These are phyloP conservation scores for Rhinella marina DNA, from an alignment of 2,797 vertebrate genomes.

Conservation along the genomic window DNA sequence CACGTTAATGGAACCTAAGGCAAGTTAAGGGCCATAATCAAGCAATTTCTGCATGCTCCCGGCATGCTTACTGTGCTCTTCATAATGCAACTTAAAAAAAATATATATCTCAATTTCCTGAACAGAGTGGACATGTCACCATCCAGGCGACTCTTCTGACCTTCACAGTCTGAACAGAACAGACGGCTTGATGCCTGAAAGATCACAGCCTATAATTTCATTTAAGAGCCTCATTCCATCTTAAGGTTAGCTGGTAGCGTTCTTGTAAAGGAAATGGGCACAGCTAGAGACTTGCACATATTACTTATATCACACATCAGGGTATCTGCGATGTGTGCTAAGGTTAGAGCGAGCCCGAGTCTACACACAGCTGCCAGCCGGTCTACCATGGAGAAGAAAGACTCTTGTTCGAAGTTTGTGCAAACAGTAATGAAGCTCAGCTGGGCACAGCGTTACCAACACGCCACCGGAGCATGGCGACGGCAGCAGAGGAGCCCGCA, in stretches of 20 bases:
- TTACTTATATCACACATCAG: slow-evolving; percentile 54
- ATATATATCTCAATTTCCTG: not conserved
- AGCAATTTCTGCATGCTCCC: not conserved
- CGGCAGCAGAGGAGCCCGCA: slow-evolving; percentile 19
- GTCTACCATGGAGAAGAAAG: slow-evolving; percentile 26
- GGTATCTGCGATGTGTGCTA: slow-evolving; percentile 37
- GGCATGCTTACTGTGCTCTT: not conserved
- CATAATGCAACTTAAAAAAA: not conserved
- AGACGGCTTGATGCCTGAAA: slow-evolving; percentile 17
- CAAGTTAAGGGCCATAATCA: slow-evolving; percentile 11
- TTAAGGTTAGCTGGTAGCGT: slow-evolving; percentile 40
- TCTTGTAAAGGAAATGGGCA: slow-evolving; percentile 43
- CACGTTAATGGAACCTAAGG: slow-evolving; percentile 11
- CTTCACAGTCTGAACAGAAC: slow-evolving; percentile 30
- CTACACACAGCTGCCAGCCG: slow-evolving; percentile 46
- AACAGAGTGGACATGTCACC: slow-evolving; percentile 21
- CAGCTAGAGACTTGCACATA: slow-evolving; percentile 47
- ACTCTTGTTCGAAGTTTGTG: slow-evolving; percentile 38
- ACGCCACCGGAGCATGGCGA: slow-evolving; percentile 23
- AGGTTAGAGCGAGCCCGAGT: slow-evolving; percentile 14
- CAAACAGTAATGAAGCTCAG: slow-evolving; percentile 60
- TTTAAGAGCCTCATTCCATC: slow-evolving; percentile 42
- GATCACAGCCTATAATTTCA: slow-evolving; percentile 50
- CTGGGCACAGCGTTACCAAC: slow-evolving; percentile 47
- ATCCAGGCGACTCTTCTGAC: slow-evolving; percentile 6